Conservation (phyloP, 2,113 vertebrate species). For the Equus quagga region DNA sequence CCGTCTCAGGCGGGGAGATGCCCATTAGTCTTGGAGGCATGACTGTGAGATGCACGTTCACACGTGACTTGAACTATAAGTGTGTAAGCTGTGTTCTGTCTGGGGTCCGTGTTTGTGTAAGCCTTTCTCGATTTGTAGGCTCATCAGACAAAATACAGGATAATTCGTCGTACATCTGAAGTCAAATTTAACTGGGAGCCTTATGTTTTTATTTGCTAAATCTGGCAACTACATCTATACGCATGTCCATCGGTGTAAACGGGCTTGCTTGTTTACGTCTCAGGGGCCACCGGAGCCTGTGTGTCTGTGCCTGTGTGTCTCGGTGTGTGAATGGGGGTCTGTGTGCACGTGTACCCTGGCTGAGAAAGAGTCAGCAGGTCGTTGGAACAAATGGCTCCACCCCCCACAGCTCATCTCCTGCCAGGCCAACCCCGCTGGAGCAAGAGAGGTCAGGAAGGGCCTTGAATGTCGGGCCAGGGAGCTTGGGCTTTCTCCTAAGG, state of each 20-base stretch:
- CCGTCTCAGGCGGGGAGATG: neutral
- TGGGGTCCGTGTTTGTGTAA: neutral
- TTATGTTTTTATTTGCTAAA: neutral
- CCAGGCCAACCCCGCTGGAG: neutral
- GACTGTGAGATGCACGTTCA: neutral
- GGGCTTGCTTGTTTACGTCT: neutral
- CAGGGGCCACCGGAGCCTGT: neutral
- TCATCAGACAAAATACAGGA: neutral
- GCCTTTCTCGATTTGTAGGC: neutral
- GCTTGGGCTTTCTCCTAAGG: neutral
- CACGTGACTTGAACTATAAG: neutral
- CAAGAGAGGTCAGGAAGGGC: neutral
- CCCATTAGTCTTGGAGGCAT: neutral
- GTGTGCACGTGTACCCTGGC: neutral
- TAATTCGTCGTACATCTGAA: neutral
- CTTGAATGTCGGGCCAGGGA: neutral
- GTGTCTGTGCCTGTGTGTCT: neutral
- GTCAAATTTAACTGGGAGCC: neutral
- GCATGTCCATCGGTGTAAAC: neutral
- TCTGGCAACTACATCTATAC: neutral
- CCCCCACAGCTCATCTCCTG: neutral
- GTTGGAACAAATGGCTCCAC: neutral
- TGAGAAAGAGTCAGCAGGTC: neutral
- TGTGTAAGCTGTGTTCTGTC: neutral
- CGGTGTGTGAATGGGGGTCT: neutral